These are phyloP conservation scores for Arrhamphus sclerolepis DNA, from an alignment of 2,797 vertebrate species.

Conservation along the genomic window DNA sequence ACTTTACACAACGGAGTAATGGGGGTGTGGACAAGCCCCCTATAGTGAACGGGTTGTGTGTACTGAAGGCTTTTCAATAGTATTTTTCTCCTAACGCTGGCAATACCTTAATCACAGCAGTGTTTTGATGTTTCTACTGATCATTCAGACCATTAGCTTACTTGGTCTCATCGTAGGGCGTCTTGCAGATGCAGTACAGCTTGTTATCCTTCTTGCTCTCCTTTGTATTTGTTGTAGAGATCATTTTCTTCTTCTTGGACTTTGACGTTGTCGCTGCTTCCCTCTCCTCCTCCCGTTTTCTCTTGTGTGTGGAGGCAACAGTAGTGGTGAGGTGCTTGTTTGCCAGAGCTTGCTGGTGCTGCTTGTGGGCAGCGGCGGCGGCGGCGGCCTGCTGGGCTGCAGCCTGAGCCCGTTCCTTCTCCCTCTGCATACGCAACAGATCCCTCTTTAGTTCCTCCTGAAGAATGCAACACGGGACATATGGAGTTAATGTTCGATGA, in stretches of 20 bases:
- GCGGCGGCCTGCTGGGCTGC: conserved; percentile 74
- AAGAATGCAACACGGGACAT: background rate
- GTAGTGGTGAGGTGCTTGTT: conserved; percentile 59
- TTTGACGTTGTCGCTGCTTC: conserved; percentile 78
- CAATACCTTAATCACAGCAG: background rate
- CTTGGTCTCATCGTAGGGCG: conserved; percentile 97
- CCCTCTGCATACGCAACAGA: conserved; percentile 87
- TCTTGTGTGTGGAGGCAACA: conserved; percentile 83
- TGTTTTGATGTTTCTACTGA: background rate
- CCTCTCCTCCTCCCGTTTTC: conserved; percentile 91
- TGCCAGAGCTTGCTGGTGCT: conserved; percentile 54
- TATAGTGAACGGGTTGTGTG: too few species aligned
- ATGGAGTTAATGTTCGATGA: conserved; percentile 3
- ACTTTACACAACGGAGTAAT: too few species aligned
- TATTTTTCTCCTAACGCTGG: background rate
- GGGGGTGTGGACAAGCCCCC: too few species aligned
- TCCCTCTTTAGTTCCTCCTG: conserved; percentile 95
- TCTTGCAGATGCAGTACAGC: conserved; percentile 98
- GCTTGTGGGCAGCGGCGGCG: conserved; percentile 23
- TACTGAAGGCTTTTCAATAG: too few species aligned
- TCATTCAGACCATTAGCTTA: conserved; percentile 69
- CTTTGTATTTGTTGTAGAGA: conserved; percentile 91
- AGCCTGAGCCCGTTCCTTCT: conserved; percentile 88
- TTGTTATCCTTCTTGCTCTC: conserved; percentile 95
- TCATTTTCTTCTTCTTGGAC: conserved; percentile 98